Conservation (phyloP, 2,888 invertebrate species). For the Pyrocoelia pectoralis region DNA sequence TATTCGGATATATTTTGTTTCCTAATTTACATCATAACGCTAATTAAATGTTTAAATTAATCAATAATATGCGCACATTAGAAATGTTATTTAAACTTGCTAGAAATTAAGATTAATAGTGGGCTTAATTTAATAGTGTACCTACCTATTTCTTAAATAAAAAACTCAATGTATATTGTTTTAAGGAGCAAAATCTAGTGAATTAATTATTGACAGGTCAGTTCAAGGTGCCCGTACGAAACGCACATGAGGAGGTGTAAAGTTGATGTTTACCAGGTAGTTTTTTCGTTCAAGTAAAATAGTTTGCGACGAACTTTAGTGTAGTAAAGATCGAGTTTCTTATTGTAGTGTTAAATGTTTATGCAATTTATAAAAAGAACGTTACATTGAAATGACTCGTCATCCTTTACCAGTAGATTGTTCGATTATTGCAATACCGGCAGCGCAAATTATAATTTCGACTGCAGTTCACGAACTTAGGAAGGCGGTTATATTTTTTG, state of each 20-base stretch:
- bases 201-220: conserved; percentile 24
- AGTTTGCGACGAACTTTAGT: conserved; percentile 27
- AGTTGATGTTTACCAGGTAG: conserved; percentile 27
- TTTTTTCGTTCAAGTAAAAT: neutral
- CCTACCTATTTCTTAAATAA: no score
- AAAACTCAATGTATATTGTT: no score
- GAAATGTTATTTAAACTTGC: neutral
- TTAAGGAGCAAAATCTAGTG: conserved; percentile 16
- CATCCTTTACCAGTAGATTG: conserved; percentile 51
- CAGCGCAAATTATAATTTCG: conserved; percentile 62
- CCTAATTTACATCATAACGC: no score
- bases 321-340: conserved; percentile 5
- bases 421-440: conserved; percentile 59
- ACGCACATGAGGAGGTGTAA: conserved; percentile 33
- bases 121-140: no score
- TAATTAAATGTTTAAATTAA: no score
- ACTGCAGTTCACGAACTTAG: conserved; percentile 62
- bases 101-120: neutral
- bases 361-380: neutral
- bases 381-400: conserved; percentile 41
- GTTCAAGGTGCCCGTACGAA: conserved; percentile 35
- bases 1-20: no score
- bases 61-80: neutral
- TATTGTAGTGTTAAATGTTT: neutral
- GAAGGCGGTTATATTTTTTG: conserved; percentile 61